Evolutionary conservation across 2,888 invertebrate genomes (phyloP).

Genomic region (Lasioglossum villosulum): DNA sequence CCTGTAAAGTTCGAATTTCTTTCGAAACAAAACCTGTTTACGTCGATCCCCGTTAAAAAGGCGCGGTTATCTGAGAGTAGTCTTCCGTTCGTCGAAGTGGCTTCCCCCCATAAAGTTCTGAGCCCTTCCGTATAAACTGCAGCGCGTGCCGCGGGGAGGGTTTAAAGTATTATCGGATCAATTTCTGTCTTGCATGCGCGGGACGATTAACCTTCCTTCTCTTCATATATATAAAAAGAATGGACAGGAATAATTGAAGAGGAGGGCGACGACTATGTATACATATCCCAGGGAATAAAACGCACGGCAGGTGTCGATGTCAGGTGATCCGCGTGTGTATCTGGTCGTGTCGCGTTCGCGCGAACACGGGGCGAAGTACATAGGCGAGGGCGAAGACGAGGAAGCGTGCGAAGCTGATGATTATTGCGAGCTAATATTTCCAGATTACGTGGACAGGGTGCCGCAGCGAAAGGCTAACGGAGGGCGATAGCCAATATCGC

Average conservation of each 20-base stretch:
- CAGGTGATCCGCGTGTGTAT: neutral
- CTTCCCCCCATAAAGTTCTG: neutral
- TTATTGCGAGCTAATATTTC: slow-evolving; percentile 74
- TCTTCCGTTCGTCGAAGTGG: neutral
- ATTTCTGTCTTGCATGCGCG: neutral
- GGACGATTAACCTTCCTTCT: neutral
- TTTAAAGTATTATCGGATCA: neutral
- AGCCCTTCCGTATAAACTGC: neutral
- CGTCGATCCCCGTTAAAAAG: neutral
- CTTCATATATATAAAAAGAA: neutral
- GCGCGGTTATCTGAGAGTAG: neutral
- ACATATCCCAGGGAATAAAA: neutral
- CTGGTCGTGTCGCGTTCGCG: neutral
- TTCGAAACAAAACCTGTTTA: no score
- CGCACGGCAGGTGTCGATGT: neutral
- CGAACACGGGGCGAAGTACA: neutral
- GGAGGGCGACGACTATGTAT: neutral
- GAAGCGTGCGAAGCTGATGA: slow-evolving; percentile 47
- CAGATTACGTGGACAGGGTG: slow-evolving; percentile 72
- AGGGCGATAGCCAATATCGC: slow-evolving; percentile 76
- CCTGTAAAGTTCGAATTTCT: no score
- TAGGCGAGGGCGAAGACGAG: slow-evolving; percentile 28
- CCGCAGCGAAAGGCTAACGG: slow-evolving; percentile 57
- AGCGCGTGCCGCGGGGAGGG: neutral
- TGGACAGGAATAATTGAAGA: neutral